These are phyloP conservation scores for Pterois miles DNA, from an alignment of 2,797 vertebrate species.

Conservation along the genomic window DNA sequence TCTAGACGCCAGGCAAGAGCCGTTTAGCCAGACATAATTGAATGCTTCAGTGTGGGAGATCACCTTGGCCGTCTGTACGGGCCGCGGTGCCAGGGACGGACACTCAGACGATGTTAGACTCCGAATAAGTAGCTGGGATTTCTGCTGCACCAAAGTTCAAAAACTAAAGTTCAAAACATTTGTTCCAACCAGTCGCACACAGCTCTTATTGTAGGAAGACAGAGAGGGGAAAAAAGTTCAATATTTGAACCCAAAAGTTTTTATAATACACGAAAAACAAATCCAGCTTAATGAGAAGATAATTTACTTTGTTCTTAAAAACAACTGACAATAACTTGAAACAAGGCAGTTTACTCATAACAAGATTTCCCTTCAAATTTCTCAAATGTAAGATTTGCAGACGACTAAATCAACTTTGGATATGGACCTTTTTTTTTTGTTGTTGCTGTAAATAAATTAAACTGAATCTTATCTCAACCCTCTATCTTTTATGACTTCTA, in stretches of 20 bases:
- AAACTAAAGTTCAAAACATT: background rate
- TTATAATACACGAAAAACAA: background rate
- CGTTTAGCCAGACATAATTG: conserved; percentile 82
- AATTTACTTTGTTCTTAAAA: background rate
- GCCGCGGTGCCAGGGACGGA: conserved; percentile 53
- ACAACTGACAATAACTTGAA: background rate
- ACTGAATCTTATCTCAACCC: background rate
- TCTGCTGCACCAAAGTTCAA: conserved; percentile 3
- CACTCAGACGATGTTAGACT: conserved; percentile 29
- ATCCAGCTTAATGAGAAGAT: background rate
- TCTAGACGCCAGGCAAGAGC: conserved; percentile 80
- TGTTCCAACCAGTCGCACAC: background rate
- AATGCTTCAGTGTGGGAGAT: conserved; percentile 82
- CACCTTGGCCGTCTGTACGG: conserved; percentile 67
- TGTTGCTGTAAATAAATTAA: background rate
- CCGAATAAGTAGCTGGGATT: conserved; percentile 21
- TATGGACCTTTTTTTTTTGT: background rate
- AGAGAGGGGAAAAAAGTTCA: background rate
- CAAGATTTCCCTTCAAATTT: background rate
- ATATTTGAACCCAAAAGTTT: background rate
- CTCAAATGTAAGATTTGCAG: background rate
- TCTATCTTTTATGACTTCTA: conserved; percentile 2
- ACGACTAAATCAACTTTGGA: background rate
- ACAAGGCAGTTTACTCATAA: background rate
- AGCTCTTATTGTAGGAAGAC: background rate